Percentiles rank a stretch among this genome's conserved stretches.
Evolutionary conservation across 2,113 vertebrate genomes (phyloP).

Genomic region (Falco punctatus): DNA sequence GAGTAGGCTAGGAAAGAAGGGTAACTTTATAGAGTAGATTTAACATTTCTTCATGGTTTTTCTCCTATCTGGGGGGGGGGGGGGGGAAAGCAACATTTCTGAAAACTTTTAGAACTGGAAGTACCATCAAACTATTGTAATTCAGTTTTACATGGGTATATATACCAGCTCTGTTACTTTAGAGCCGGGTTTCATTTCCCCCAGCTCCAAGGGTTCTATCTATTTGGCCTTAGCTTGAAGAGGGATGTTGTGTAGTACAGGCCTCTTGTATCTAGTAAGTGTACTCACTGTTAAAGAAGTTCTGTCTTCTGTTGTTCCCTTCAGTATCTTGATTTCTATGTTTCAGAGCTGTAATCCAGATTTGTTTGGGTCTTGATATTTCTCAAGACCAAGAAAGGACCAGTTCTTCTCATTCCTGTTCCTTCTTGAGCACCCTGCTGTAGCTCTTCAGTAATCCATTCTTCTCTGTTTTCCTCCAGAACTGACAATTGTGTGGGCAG

Average conservation of each 20-base stretch:
- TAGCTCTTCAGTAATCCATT: neutral
- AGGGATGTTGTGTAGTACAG: neutral
- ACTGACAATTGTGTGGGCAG: conserved; percentile 35
- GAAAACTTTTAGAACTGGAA: neutral
- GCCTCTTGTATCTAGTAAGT: neutral
- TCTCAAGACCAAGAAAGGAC: neutral
- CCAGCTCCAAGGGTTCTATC: neutral
- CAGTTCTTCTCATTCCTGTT: neutral
- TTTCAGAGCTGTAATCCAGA: neutral
- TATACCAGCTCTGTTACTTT: neutral
- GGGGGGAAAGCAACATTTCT: neutral
- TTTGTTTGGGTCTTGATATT: neutral
- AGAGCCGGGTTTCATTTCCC: neutral
- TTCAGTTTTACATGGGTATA: neutral
- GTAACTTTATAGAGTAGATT: neutral
- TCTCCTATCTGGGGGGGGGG: neutral
- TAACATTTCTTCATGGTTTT: neutral
- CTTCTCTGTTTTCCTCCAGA: neutral
- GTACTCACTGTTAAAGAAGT: neutral
- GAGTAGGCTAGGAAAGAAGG: conserved; percentile 14
- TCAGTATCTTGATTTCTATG: neutral
- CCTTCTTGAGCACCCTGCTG: neutral
- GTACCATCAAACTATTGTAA: neutral
- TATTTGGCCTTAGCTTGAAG: neutral
- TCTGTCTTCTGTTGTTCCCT: neutral